Base-by-base conservation (phyloP, 2,797 vertebrate species). In the Mus caroli region DNA sequence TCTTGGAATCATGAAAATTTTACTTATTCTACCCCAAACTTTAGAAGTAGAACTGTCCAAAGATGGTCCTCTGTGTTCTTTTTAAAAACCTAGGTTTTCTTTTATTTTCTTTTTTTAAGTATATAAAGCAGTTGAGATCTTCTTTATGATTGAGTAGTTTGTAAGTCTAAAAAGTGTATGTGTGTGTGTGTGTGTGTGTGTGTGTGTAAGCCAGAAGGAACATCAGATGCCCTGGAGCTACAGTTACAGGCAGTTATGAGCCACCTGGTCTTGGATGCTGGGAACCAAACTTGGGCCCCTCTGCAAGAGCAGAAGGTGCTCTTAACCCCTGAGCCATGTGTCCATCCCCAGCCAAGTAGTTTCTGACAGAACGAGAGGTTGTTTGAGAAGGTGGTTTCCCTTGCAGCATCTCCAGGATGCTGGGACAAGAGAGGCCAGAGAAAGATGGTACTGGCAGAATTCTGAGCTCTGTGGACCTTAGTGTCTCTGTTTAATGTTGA, bases 301-400 rank as follows among this genome's bases (percentile, higher is more conserved):
- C 69, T 88, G 67, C 34, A 20, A 54, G 34, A 73, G 67, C 64
- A 71, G 46, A 26, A 71, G 50, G 62, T 69, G 46, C 43, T 50
- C 7, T 52, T 52, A 52, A 69, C n/a, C 24, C 19, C 14, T 4
- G 37, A 24, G 52, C 37, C 17, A 40, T 31, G 17, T 24, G 17
- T 43, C 71, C 40, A 89, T 40, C 11, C 37, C 19, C 37, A n/a
- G 28, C 69, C 19, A 40, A 34, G 22, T 24, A 3, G 0, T 37
- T 46, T 10, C 28, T 58, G 34, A 46, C 50, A 9, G 6, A 80
- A 6, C 6, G 14, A 67, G 64, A 52, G 54, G 11, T 7, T 4
- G 3, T 50, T 0, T n/a, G 22, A 67, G 58, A 46, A 56, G 31
- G 8, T 3, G 2, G 37, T 0, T 40, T 20, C 50, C 9, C 3